Base-by-base conservation (phyloP, 2,888 invertebrate genomes). In the Bellardia pandia region DNA sequence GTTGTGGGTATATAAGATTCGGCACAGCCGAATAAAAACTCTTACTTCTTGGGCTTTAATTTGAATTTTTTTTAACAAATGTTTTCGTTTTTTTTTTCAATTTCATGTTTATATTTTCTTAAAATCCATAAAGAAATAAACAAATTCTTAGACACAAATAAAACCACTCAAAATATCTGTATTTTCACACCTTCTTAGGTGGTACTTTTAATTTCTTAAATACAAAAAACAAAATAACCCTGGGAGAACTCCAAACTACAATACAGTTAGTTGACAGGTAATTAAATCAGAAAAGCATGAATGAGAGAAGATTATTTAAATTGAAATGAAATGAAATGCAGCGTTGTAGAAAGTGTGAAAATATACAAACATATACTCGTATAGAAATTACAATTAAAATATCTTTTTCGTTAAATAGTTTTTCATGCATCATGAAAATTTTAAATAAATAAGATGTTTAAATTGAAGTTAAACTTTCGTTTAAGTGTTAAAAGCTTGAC, bases 121-220 rank as follows among this genome's bases (percentile, higher is more conserved):
- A 9, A 45, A 56, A 56, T 56, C 8, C 56, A 2, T 56, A 56
- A 56, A 8, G 23, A 56, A 56, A 56, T 56, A 45, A 45, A 45
- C 45, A 11, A 9, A 45, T 51, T 13, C n/a, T n/a, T 51, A 51
- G 11, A 30, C 16, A 53, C 8, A 11, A 9, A 30, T 16, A 42
- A 58, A 60, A 5, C 23, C 8, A 53, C 30, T 9, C 23, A 64
- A 37, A 76, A 64, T 14, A 53, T 64, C 0, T 37, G 23, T 53
- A 66, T 16, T 68, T 77, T 77, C 56, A 45, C 77, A 78, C 78
- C 78, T 78, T 78, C 23, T 58, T 14, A 56, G 69, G 16, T 37
- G 48, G 45, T 69, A 60, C 16, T 64, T 64, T 37, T 16, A 9
- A 14, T 23, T 23, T 23, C 51, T 53, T 53, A 7, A 9, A 48